Evolutionary conservation across 2,797 vertebrate species (phyloP).

Genomic region (Tokudaia tokunoshimensis): DNA sequence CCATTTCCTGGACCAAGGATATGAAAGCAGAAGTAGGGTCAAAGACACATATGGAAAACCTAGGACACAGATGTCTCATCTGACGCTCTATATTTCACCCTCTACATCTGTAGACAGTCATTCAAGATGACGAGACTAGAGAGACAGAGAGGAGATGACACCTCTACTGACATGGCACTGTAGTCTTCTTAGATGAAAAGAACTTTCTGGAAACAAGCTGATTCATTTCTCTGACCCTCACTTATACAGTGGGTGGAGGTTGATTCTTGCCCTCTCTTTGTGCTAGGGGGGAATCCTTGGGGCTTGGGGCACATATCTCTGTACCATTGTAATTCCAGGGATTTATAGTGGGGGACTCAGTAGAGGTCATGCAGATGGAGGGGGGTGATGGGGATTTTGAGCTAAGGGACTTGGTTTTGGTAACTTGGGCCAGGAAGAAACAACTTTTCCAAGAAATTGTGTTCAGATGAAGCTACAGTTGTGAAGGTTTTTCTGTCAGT

Average conservation of each 20-base stretch:
- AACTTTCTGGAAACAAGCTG: not conserved
- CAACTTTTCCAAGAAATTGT: not conserved
- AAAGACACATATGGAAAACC: not conserved
- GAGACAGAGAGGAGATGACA: not conserved
- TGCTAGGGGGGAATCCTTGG: not conserved
- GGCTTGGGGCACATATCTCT: not conserved
- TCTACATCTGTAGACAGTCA: not conserved
- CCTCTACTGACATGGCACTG: fast-evolving
- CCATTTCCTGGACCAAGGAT: not conserved
- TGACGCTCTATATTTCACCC: not conserved
- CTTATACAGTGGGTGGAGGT: not conserved
- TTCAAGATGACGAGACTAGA: no score
- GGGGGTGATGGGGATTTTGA: not conserved
- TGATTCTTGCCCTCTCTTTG: not conserved
- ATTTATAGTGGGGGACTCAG: not conserved
- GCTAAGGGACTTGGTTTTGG: not conserved
- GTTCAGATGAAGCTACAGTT: not conserved
- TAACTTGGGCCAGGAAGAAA: not conserved
- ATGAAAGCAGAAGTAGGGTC: not conserved
- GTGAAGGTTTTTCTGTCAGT: not conserved
- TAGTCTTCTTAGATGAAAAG: not conserved
- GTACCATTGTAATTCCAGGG: no score
- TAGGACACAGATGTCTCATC: not conserved
- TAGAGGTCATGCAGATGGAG: not conserved
- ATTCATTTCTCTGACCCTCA: not conserved